Percentiles rank a stretch among this genome's conserved stretches.
phyloP scores from a whole-genome alignment of 2,797 vertebrate genomes.

The Lepus townsendii region DNA sequence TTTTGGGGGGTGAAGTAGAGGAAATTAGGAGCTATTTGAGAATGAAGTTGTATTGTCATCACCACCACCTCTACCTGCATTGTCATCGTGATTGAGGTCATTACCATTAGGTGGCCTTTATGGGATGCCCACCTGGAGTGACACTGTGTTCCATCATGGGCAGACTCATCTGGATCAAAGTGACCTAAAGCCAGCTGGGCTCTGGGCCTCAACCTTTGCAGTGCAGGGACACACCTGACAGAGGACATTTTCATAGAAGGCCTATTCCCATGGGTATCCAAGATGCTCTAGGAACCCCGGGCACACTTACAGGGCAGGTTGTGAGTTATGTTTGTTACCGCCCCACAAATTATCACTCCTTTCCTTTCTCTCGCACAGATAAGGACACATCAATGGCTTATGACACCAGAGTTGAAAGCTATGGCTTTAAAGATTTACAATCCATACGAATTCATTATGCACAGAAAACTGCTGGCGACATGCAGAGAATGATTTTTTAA shows the following conservation, averaged over 20 bases:
- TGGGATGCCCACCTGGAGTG: neutral
- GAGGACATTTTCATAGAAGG: neutral
- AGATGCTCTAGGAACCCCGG: neutral
- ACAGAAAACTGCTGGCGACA: slow-evolving; percentile 9
- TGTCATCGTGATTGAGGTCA: neutral
- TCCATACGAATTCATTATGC: neutral
- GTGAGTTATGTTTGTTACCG: neutral
- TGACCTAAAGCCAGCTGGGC: neutral
- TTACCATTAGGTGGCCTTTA: neutral
- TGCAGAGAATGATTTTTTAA: neutral
- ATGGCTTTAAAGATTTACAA: slow-evolving; percentile 1
- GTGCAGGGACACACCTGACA: neutral
- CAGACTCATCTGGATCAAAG: neutral
- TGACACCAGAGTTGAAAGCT: slow-evolving; percentile 28
- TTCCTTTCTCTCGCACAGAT: neutral
- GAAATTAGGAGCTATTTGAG: neutral
- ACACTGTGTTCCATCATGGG: neutral
- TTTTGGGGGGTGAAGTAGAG: neutral
- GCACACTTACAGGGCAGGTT: neutral
- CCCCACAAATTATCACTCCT: neutral
- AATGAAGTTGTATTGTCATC: neutral
- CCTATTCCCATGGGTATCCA: neutral
- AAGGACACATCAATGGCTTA: neutral
- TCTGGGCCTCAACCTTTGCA: neutral
- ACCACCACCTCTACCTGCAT: neutral